Evolutionary conservation across 2,113 vertebrate genomes (phyloP).

Genomic region (Amphiprion percula): DNA sequence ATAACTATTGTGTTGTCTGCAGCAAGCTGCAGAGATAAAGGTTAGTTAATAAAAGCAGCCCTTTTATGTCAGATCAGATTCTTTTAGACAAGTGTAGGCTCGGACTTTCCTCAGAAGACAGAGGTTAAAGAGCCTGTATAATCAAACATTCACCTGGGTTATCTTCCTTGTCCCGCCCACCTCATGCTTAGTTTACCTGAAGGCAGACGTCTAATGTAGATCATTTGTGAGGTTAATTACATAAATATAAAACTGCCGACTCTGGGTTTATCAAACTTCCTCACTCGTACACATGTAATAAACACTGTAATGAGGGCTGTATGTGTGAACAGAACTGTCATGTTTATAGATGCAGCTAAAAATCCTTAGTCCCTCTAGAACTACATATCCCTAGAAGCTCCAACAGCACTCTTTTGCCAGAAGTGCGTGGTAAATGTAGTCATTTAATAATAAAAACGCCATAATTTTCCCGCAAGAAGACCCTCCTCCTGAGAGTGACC

Average conservation of each 20-base stretch:
- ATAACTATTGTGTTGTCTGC: not conserved
- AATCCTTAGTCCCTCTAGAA: not conserved
- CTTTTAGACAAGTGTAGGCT: not conserved
- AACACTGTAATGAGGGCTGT: no score
- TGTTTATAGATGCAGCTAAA: no score
- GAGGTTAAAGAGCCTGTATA: not conserved
- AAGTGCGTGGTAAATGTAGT: not conserved
- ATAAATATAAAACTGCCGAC: not conserved
- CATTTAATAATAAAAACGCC: not conserved
- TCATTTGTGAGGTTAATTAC: not conserved
- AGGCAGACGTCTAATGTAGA: not conserved
- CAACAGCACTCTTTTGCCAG: no score
- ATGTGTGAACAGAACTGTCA: no score
- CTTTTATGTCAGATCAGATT: not conserved
- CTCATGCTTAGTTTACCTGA: not conserved
- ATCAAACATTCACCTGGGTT: slow-evolving; percentile 71
- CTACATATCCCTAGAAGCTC: not conserved
- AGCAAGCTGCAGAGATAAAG: not conserved
- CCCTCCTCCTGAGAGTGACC: slow-evolving; percentile 14
- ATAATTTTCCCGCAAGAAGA: not conserved
- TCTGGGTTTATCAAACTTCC: no score
- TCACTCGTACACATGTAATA: no score
- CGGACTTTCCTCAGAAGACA: slow-evolving; percentile 16
- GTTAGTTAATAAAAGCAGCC: slow-evolving; percentile 3
- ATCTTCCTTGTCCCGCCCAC: not conserved